Percentiles rank a stretch among this genome's conserved stretches.
Evolutionary conservation across 2,113 vertebrate species (phyloP).

Genomic region (Chlorodrepanis virens): DNA sequence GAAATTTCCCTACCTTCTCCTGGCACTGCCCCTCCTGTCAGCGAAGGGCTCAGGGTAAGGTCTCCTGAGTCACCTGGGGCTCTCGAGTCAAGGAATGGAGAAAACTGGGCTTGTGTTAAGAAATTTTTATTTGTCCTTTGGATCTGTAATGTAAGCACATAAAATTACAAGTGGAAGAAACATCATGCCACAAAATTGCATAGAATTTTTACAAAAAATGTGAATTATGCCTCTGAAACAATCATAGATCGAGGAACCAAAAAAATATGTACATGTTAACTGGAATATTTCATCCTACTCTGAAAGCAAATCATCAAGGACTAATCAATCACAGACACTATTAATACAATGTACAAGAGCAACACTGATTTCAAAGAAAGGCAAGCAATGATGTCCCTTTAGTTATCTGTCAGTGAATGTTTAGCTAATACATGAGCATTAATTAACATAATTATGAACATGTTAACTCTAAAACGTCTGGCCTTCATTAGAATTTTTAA

Average conservation of each 20-base stretch:
- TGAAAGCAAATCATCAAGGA: slow-evolving; percentile 77
- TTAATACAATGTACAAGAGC: slow-evolving; percentile 81
- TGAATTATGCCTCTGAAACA: slow-evolving; percentile 80
- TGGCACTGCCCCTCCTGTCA: neutral
- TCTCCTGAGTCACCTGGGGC: neutral
- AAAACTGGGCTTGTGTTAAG: slow-evolving; percentile 70
- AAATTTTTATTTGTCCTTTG: slow-evolving; percentile 85
- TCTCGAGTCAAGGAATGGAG: neutral
- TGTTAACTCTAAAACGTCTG: slow-evolving; percentile 73
- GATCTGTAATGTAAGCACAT: slow-evolving; percentile 85
- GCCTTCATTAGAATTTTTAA: slow-evolving; percentile 75
- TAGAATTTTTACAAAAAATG: slow-evolving; percentile 88
- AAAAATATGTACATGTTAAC: slow-evolving; percentile 80
- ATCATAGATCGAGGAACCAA: slow-evolving; percentile 71
- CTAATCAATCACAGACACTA: slow-evolving; percentile 78
- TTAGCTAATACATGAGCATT: slow-evolving; percentile 78
- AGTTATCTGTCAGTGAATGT: slow-evolving; percentile 73
- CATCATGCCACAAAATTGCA: slow-evolving; percentile 91
- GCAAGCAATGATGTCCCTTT: slow-evolving; percentile 84
- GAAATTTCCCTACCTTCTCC: neutral
- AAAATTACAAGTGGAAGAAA: slow-evolving; percentile 87
- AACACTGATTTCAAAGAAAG: slow-evolving; percentile 87
- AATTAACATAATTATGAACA: slow-evolving; percentile 78
- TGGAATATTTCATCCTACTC: slow-evolving; percentile 68
- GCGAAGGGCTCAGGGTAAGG: neutral